Evolutionary conservation across 2,113 vertebrate genomes (phyloP), one percentile per base, ranked within the genome.

Genomic region (Vulpes ferrilata): DNA sequence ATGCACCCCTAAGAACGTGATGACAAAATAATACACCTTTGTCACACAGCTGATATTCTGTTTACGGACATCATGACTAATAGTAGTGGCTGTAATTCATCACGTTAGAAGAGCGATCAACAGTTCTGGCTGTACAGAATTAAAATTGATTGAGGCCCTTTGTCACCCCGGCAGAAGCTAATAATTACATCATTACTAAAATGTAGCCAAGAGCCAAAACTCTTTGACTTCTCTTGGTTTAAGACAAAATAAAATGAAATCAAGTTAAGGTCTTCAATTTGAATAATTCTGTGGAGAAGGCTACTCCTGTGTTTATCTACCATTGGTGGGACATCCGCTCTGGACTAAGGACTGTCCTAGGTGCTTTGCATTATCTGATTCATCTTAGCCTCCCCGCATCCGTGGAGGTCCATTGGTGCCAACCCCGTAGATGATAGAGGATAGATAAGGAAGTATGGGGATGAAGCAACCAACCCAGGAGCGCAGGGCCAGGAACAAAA

Each of bases 81-180:
- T 88, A 32, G 16, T 67, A 95, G 90, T 93, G 73, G 59, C 71
- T 87, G 3, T 84, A 92, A 97, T 95, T 86, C 69, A 97, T 93
- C 96, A 97, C 38, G 85, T 90, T 60, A 79, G 65, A 86, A 94
- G 93, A 95, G 85, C 57, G 76, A 96, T 96, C 95, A 92, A 97
- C 62, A 96, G 43, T 95, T 86, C 43, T 88, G 78, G 89, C 69
- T 65, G 10, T 27, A 97, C 43, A 65, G 84, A 98, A 97, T 96
- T 96, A 97, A 95, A 97, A 97, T 62, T 85, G 59, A 94, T 95
- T 60, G 89, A 93, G 73, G 86, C 53, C 62, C 64, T 95, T 48
- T 30, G 20, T 71, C 27, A 90, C 69, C 27, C 20, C 87, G 69
- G 80, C 64, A 96, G 69, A 97, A 92, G 86, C 64, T 89, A 93